Base-by-base conservation (phyloP, 2,797 vertebrate genomes). In the Myoxocephalus aenaeus region DNA sequence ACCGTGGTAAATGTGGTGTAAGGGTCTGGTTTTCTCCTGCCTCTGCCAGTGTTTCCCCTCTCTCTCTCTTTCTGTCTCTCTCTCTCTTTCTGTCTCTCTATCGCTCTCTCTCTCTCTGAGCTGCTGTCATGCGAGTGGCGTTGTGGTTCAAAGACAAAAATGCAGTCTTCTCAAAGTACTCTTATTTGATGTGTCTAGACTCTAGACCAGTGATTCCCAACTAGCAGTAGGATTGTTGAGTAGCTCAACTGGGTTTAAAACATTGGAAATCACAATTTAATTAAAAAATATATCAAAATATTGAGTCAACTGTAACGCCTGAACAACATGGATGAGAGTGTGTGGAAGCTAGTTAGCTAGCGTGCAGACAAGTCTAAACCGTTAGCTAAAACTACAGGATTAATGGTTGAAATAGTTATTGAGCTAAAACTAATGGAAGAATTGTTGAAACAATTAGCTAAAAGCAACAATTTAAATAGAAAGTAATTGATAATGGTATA, bases 1-100 rank as follows among this genome's bases (percentile, higher is more conserved):
- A 6, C 70, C 3, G 22, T 18, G 65, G 71, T 72, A 7, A 82
- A 51, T 71, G 61, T 51, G 74, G 72, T 20, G 72, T 2, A 18
- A 54, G 51, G 29, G 48, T 75, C 77, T 48, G 78, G 62, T 65
- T 76, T 81, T 66, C 73, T 71, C 46, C 53, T 34, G 61, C n/a
- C 18, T 63, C 17, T 13, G 44, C 36, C 62, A 67, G 50, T 7
- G 18, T 73, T 57, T 65, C 58, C 56, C 5, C 34, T 34, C 40
- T 57, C 40, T 71, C 40, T 69, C 29, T 64, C 51, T 58, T 32
- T 32, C 27, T 56, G 27, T 70, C 38, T 69, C 36, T 63, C 50
- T 58, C 58, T 65, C 27, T 36, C 4, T 67, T 48, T 9, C 46
- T 32, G n/a, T 57, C 40, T 70, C 18, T 65, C 36, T 64, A 44